Evolutionary conservation across 1,140 invertebrate genomes (phyloP).

Genomic region (Drosophila insularis): DNA sequence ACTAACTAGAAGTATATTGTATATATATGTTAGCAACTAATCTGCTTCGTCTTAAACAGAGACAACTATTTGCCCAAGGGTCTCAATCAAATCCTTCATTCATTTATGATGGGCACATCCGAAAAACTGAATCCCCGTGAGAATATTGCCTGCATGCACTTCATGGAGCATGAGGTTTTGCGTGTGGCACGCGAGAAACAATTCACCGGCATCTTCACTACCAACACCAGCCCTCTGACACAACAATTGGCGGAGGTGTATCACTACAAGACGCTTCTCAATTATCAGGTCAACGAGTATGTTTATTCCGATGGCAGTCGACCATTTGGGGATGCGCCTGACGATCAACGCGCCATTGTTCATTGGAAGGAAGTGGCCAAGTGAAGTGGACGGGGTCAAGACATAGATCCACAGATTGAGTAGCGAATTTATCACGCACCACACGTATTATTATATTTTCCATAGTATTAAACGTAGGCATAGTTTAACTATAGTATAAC

Average conservation of each 20-base stretch:
- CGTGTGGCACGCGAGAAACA: conserved; percentile 85
- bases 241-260: conserved; percentile 92
- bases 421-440: conserved; percentile 66
- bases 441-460: conserved; percentile 67
- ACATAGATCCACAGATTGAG: conserved; percentile 30
- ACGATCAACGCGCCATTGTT: conserved; percentile 88
- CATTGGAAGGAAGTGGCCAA: conserved; percentile 87
- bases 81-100: conserved; percentile 89
- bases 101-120: conserved; percentile 93
- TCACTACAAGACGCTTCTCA: conserved; percentile 89
- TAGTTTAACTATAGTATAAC: conserved; percentile 39
- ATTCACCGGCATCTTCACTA: conserved; percentile 91
- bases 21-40: background rate
- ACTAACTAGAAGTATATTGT: background rate
- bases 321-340: conserved; percentile 89
- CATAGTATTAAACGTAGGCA: conserved; percentile 71
- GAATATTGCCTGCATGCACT: conserved; percentile 89
- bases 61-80: conserved; percentile 86
- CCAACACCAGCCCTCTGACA: conserved; percentile 92
- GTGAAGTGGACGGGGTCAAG: conserved; percentile 11
- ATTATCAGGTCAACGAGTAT: conserved; percentile 92
- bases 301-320: conserved; percentile 87
- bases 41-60: conserved; percentile 59
- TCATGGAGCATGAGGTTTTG: conserved; percentile 89
- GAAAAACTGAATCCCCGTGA: conserved; percentile 86